These are phyloP conservation scores for Ochropleura leucogaster DNA, from an alignment of 2,888 invertebrate genomes.

Conservation along the genomic window DNA sequence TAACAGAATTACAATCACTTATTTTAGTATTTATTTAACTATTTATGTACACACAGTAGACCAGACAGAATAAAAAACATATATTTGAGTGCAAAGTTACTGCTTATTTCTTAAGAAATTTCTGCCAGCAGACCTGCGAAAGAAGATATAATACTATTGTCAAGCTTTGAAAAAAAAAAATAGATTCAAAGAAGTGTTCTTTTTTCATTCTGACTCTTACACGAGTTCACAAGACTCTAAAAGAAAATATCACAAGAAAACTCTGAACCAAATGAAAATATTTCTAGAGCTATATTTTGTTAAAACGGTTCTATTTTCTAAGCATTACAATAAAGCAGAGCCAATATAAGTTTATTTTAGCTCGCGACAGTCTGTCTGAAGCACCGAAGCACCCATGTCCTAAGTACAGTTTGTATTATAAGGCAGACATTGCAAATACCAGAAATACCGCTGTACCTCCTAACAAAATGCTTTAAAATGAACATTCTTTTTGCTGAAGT, in stretches of 20 bases:
- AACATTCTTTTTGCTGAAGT: conserved; percentile 66
- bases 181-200: background rate
- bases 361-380: conserved; percentile 58
- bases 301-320: conserved; percentile 46
- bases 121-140: too few species aligned
- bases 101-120: too few species aligned
- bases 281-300: conserved; percentile 25
- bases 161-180: background rate
- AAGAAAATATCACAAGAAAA: conserved; percentile 10
- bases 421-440: conserved; percentile 61
- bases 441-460: conserved; percentile 60
- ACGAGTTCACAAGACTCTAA: background rate
- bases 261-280: conserved; percentile 32
- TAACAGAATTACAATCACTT: background rate
- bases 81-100: too few species aligned
- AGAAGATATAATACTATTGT: too few species aligned
- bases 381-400: conserved; percentile 57
- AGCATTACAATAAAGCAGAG: conserved; percentile 44
- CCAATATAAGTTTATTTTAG: conserved; percentile 64
- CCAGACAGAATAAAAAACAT: too few species aligned
- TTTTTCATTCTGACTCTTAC: background rate
- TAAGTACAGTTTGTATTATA: conserved; percentile 68
- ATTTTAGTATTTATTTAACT: too few species aligned
- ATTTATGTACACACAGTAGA: too few species aligned
- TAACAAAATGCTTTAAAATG: conserved; percentile 69